Conservation (phyloP, 2,888 invertebrate species). For the Pachycephus smyrnensis region DNA sequence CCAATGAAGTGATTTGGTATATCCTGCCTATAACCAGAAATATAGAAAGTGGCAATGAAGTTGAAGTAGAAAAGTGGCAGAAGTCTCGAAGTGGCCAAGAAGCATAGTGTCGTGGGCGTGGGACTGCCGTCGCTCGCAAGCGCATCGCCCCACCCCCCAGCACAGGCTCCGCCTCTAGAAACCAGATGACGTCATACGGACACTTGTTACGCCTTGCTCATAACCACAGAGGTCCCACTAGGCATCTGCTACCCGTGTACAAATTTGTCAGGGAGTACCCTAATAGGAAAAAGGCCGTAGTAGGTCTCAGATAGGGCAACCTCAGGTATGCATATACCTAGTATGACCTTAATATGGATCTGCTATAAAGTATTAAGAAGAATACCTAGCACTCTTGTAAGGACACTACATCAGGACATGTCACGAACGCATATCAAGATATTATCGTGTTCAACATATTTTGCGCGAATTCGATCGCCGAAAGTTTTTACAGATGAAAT, state of each 20-base stretch:
- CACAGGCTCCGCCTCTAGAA: conserved; percentile 63
- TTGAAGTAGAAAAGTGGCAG: conserved; percentile 32
- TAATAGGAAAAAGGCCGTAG: neutral
- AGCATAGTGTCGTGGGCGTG: conserved; percentile 46
- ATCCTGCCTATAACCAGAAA: neutral
- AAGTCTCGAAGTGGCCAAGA: conserved; percentile 26
- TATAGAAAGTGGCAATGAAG: conserved; percentile 10
- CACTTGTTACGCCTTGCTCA: conserved; percentile 65
- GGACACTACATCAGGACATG: neutral
- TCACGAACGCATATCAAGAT: neutral
- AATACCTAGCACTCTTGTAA: neutral
- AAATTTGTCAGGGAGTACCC: neutral
- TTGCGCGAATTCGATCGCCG: neutral
- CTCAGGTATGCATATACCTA: neutral
- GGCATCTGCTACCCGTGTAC: neutral
- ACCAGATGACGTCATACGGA: conserved; percentile 62
- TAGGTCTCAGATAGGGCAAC: neutral
- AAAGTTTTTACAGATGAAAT: neutral
- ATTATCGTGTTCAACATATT: neutral
- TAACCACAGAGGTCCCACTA: conserved; percentile 2
- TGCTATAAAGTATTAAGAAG: too few relatives aligned
- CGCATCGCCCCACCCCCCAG: conserved; percentile 47
- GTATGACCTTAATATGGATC: neutral
- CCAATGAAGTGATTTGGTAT: neutral
- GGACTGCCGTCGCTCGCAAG: conserved; percentile 48